Percentiles rank a stretch among this genome's conserved stretches.
phyloP scores from a whole-genome alignment of 2,888 invertebrate genomes.

The Meteorus cinctellus region DNA sequence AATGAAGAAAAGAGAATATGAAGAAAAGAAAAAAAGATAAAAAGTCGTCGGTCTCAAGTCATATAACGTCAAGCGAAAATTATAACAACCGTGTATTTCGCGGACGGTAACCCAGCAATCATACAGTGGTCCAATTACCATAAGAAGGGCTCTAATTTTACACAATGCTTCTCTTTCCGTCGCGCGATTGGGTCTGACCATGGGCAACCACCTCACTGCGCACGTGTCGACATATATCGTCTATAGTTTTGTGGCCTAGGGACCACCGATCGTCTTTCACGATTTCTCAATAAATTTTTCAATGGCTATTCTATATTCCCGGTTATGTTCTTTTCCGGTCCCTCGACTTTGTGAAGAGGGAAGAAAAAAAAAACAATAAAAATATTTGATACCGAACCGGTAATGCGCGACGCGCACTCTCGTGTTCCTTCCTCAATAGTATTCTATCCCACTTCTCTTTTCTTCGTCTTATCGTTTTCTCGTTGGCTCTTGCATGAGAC shows the following conservation, averaged over 20 bases:
- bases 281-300: constrained; percentile 64
- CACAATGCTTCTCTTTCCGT: constrained; percentile 61
- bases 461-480: not conserved
- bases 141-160: constrained; percentile 71
- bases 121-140: constrained; percentile 70
- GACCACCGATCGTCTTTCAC: constrained; percentile 61
- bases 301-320: constrained; percentile 50
- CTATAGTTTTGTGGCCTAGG: constrained; percentile 30
- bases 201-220: constrained; percentile 9
- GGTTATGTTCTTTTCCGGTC: constrained; percentile 37
- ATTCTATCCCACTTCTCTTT: not conserved
- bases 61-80: constrained; percentile 43
- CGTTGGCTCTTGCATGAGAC: constrained; percentile 1
- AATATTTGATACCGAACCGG: constrained; percentile 4
- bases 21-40: constrained; percentile 1
- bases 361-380: constrained; percentile 9
- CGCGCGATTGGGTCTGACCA: constrained; percentile 41
- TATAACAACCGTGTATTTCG: constrained; percentile 39
- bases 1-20: not conserved
- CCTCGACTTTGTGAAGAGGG: not conserved
- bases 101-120: constrained; percentile 64
- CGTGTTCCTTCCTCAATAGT: constrained; percentile 10
- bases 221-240: constrained; percentile 28
- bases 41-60: constrained; percentile 48
- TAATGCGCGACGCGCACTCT: constrained; percentile 10